These are phyloP conservation scores for Linyphia triangularis DNA, from an alignment of 2,888 invertebrate genomes.

Conservation along the genomic window DNA sequence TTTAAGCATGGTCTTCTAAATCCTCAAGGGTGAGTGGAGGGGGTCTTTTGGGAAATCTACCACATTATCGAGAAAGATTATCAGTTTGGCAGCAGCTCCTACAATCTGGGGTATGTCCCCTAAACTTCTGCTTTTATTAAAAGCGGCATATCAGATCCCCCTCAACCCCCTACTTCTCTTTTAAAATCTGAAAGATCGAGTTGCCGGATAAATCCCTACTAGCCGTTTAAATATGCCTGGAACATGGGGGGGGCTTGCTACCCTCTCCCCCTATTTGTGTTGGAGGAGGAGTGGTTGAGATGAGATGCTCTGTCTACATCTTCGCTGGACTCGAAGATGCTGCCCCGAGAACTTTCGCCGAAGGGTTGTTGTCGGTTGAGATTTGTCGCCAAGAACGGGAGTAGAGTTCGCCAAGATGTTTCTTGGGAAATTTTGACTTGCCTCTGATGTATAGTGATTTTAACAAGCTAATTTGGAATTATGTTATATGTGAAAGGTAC, in stretches of 20 bases:
- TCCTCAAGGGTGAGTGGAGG: neutral
- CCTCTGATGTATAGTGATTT: too few relatives aligned
- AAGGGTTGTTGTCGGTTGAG: constrained; percentile 24
- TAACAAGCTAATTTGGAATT: too few relatives aligned
- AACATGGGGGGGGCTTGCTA: constrained; percentile 15
- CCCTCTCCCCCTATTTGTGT: neutral
- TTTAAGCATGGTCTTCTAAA: constrained; percentile 59
- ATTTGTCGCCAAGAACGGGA: constrained; percentile 19
- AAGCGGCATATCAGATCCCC: constrained; percentile 65
- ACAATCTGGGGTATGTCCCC: constrained; percentile 68
- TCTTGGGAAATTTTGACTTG: too few relatives aligned
- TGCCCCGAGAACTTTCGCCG: constrained; percentile 48
- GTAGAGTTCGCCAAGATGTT: neutral
- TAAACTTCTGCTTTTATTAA: constrained; percentile 72
- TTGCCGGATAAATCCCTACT: constrained; percentile 58
- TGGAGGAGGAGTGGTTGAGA: constrained; percentile 18
- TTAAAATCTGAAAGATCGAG: constrained; percentile 64
- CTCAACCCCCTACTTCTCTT: constrained; percentile 16
- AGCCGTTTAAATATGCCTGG: constrained; percentile 38
- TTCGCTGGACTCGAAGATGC: constrained; percentile 56
- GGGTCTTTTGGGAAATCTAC: constrained; percentile 55
- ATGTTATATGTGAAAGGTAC: too few relatives aligned
- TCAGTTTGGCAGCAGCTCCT: constrained; percentile 58
- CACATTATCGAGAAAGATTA: constrained; percentile 66
- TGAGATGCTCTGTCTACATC: constrained; percentile 49